phyloP scores from a whole-genome alignment of 2,888 invertebrate genomes.

The Pollenia amentaria region DNA sequence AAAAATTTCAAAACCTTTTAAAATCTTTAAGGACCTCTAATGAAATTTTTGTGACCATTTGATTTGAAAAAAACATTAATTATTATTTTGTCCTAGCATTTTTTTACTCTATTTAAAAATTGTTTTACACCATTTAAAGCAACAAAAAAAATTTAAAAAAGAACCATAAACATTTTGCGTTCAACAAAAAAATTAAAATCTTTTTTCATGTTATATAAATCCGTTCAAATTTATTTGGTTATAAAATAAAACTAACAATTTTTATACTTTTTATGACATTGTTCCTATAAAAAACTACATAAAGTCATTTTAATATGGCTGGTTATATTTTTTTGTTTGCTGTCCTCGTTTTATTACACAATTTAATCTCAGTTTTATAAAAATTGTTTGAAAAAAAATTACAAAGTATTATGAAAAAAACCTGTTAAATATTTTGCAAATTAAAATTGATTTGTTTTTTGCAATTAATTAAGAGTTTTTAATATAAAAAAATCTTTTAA shows the following conservation, averaged over 20 bases:
- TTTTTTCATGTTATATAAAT: background rate
- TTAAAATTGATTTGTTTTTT: background rate
- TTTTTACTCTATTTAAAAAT: background rate
- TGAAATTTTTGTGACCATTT: no score
- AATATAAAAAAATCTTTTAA: no score
- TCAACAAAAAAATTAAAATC: background rate
- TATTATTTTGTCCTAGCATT: background rate
- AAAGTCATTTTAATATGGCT: constrained; percentile 23
- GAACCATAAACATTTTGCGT: background rate
- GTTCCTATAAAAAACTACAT: constrained; percentile 9
- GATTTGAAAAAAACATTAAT: background rate
- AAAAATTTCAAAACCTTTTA: background rate
- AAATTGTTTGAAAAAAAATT: background rate
- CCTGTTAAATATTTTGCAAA: background rate
- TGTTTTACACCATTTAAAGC: background rate
- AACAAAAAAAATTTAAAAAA: constrained; percentile 1
- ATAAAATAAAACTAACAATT: constrained; percentile 3
- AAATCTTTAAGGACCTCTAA: no score
- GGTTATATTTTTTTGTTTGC: constrained; percentile 2
- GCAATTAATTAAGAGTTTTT: background rate
- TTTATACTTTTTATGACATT: background rate
- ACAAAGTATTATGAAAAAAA: background rate
- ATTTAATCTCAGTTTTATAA: constrained; percentile 7
- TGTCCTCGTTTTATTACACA: background rate
- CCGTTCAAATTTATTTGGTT: constrained; percentile 18